Base-by-base conservation (phyloP, 1,140 invertebrate species). In the Neodiprion lecontei region DNA sequence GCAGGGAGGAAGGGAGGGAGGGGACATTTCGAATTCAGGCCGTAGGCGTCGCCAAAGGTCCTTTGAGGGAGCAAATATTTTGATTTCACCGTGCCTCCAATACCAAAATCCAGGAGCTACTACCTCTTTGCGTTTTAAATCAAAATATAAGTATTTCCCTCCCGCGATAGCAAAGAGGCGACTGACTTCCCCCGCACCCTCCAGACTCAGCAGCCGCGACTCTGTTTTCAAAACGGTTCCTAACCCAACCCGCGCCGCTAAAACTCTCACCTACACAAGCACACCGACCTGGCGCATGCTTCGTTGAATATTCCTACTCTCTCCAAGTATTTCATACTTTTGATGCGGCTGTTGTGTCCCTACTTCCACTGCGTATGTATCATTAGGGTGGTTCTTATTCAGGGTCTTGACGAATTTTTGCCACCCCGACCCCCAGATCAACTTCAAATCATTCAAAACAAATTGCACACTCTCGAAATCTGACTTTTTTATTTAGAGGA, bases 121-220 rank as follows among this genome's bases (percentile, higher is more conserved):
- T 61, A 61, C 53, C 53, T 61, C 53, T 61, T 61, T 61, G 53
- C 53, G 53, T 61, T 61, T 61, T 61, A 61, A 61, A 61, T 61
- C 53, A 61, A 17, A 61, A 61, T 61, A 61, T 61, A 61, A 61
- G 53, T 61, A 61, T 61, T 61, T 61, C 11, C 9, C 28, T 40
- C 28, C 28, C 53, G 4, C 53, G 53, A 61, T 61, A 61, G 53
- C 53, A 17, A 61, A 61, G 53, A 7, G 53, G 53, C 53, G n/a
- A 61, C 28, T 40, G 28, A 3, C 28, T 40, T 5, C 28, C 28
- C 5, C 28, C 28, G 28, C 28, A 40, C 28, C 28, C 28, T 40
- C 2, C 28, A 2, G 28, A 1, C 28, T 40, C 28, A 40, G 28
- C 28, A 40, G 28, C 28, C 28, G 5, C 28, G 28, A 40, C 53